These are phyloP conservation scores for Drosophila lacertosa DNA, from an alignment of 1,140 invertebrate genomes.

Conservation along the genomic window DNA sequence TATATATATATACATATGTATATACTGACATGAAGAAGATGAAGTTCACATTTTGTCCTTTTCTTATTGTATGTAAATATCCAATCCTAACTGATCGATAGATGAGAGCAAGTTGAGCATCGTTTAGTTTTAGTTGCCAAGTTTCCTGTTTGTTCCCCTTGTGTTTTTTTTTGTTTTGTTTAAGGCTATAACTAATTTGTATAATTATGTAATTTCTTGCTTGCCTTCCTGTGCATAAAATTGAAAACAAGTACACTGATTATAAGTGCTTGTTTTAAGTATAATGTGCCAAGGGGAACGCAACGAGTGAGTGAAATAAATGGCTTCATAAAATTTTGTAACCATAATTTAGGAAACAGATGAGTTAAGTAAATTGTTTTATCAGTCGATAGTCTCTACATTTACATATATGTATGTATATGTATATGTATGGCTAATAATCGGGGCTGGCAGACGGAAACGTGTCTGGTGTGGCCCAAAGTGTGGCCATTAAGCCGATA, in stretches of 20 bases:
- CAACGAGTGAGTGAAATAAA: constrained; percentile 73
- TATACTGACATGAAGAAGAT: too few relatives aligned
- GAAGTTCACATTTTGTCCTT: too few relatives aligned
- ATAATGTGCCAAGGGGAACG: constrained; percentile 4
- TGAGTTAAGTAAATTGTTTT: constrained; percentile 68
- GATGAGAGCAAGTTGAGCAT: too few relatives aligned
- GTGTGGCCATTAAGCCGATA: constrained; percentile 72
- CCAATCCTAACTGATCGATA: too few relatives aligned
- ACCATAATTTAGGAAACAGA: constrained; percentile 63
- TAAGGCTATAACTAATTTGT: constrained; percentile 47
- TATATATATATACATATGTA: constrained; percentile 18
- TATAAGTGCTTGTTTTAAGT: constrained; percentile 36
- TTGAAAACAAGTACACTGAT: constrained; percentile 77
- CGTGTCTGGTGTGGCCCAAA: constrained; percentile 50
- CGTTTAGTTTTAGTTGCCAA: too few relatives aligned
- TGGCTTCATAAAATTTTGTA: constrained; percentile 82
- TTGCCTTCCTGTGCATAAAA: constrained; percentile 36
- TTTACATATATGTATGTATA: constrained; percentile 26
- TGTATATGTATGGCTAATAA: constrained; percentile 44
- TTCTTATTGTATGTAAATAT: too few relatives aligned
- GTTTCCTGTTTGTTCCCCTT: neutral
- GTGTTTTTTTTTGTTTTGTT: neutral
- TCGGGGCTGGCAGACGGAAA: constrained; percentile 34
- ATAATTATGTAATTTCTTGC: constrained; percentile 65
- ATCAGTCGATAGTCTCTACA: constrained; percentile 59